These are phyloP conservation scores for Thelaira solivaga DNA, from an alignment of 2,888 invertebrate genomes.

Conservation along the genomic window DNA sequence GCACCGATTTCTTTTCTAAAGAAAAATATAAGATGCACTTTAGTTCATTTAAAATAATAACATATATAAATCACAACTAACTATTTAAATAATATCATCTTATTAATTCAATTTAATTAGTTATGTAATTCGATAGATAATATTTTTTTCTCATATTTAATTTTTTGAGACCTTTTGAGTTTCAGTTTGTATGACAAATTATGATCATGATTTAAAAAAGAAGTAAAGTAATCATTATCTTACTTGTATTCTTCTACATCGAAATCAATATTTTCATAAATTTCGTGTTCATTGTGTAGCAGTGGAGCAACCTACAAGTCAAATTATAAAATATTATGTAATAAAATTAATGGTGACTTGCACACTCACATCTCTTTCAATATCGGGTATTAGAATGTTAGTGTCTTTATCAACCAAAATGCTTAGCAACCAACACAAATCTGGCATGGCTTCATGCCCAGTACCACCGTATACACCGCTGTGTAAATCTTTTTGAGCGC, in stretches of 20 bases:
- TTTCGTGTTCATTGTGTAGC: conserved; percentile 82
- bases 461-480: conserved; percentile 97
- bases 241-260: conserved; percentile 87
- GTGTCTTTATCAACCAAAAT: conserved; percentile 91
- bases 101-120: no score
- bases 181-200: no score
- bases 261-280: conserved; percentile 91
- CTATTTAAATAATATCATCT: no score
- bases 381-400: conserved; percentile 88
- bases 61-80: no score
- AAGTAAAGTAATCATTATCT: conserved; percentile 58
- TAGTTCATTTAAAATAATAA: no score
- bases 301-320: conserved; percentile 79
- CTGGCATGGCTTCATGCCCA: conserved; percentile 93
- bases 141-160: no score
- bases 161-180: no score
- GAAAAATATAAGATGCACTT: background rate
- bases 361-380: conserved; percentile 86
- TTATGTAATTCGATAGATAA: no score
- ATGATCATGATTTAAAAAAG: no score
- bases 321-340: background rate
- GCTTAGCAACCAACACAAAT: conserved; percentile 91
- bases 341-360: conserved; percentile 3
- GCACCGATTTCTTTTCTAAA: conserved; percentile 82
- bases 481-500: conserved; percentile 94